A percentile compares a stretch with the other conserved stretches of the same genome.
phyloP scores from a whole-genome alignment of 1,140 invertebrate genomes.

The Heliconius nattereri region DNA sequence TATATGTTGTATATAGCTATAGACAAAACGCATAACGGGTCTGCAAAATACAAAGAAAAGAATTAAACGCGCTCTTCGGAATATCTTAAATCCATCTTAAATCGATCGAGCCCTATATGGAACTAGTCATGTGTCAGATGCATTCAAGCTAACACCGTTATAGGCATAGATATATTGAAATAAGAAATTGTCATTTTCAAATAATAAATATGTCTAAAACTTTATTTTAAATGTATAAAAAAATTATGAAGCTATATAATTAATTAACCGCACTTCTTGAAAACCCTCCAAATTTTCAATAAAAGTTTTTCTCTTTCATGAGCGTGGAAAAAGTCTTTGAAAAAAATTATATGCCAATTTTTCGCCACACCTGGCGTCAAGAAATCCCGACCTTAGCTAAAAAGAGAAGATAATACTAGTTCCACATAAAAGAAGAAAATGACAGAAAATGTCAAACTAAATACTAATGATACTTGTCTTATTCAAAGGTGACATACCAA shows the following conservation, averaged over 20 bases:
- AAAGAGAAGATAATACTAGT: too few species aligned
- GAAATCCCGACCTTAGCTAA: too few species aligned
- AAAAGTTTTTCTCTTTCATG: too few species aligned
- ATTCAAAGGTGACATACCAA: not conserved
- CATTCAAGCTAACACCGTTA: not conserved
- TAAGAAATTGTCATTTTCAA: not conserved
- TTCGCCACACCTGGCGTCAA: too few species aligned
- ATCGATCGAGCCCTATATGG: not conserved
- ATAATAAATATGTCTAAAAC: not conserved
- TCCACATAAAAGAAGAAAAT: not conserved
- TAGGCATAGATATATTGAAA: not conserved
- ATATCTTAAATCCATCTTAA: not conserved
- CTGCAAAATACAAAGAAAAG: slow-evolving; percentile 13
- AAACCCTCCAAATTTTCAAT: too few species aligned
- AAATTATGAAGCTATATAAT: too few species aligned
- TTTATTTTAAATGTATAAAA: too few species aligned
- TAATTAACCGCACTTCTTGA: too few species aligned
- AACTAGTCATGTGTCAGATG: not conserved
- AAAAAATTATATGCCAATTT: too few species aligned
- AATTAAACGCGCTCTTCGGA: slow-evolving; percentile 17
- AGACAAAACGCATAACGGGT: not conserved
- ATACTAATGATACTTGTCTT: not conserved
- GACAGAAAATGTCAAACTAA: not conserved
- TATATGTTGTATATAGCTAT: not conserved
- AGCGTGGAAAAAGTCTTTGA: too few species aligned